Percentiles rank a stretch among this genome's conserved stretches.
Conservation (phyloP, 1,140 invertebrate genomes). For the Hetaerina americana region DNA sequence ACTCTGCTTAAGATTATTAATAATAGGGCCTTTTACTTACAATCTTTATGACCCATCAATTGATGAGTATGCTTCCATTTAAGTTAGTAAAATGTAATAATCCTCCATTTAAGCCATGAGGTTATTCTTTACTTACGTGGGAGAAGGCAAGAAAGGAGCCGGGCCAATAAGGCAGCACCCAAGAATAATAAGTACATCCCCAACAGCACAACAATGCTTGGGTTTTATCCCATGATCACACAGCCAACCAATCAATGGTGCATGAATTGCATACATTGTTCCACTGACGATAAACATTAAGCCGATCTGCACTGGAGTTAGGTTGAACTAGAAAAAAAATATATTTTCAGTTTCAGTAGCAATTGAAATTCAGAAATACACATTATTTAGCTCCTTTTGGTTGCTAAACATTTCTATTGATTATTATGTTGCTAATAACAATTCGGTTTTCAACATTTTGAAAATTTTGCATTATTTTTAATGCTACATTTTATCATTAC, state of each 20-base stretch:
- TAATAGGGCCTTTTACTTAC: no score
- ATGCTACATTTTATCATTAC: neutral
- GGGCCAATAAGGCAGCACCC: constrained; percentile 33
- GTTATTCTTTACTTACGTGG: neutral
- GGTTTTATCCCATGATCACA: constrained; percentile 26
- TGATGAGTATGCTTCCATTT: no score
- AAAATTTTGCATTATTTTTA: neutral
- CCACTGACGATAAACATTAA: constrained; percentile 40
- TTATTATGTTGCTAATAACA: no score
- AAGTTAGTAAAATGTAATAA: no score
- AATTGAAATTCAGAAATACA: neutral
- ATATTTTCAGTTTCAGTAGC: neutral
- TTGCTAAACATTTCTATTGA: no score
- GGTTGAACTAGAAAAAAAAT: constrained; percentile 17
- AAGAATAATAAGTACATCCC: constrained; percentile 25
- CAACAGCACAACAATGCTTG: constrained; percentile 21
- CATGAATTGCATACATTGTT: constrained; percentile 35
- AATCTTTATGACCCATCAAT: no score
- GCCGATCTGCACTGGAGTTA: constrained; percentile 30
- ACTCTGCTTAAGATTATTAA: no score
- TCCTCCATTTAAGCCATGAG: neutral
- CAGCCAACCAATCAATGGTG: constrained; percentile 35
- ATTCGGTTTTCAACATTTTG: neutral
- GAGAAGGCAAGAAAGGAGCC: constrained; percentile 20
- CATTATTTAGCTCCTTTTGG: no score